Conservation (phyloP, 2,888 invertebrate species). For the Hypomecis punctinalis region DNA sequence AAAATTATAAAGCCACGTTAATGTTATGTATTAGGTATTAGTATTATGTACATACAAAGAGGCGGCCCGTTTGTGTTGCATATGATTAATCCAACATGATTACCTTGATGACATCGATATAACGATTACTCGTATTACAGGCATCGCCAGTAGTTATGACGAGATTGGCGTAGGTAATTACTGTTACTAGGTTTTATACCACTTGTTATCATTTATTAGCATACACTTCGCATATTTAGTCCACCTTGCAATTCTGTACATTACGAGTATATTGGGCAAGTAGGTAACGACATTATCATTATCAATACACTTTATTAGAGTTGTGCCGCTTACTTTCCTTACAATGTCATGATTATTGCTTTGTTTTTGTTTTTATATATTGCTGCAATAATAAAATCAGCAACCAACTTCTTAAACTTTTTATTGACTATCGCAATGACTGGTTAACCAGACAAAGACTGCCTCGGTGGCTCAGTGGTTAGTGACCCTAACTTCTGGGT, state of each 20-base stretch:
- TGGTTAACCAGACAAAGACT: too few relatives aligned
- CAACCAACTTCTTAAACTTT: too few relatives aligned
- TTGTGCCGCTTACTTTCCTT: conserved; percentile 19
- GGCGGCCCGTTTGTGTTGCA: conserved; percentile 27
- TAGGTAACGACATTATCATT: not conserved
- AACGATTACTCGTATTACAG: conserved; percentile 38
- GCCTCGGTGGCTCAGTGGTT: too few relatives aligned
- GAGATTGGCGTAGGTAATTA: conserved; percentile 39
- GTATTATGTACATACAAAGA: not conserved
- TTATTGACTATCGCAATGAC: too few relatives aligned
- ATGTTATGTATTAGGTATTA: conserved; percentile 20
- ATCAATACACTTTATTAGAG: not conserved
- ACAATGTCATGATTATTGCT: not conserved
- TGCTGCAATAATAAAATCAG: too few relatives aligned
- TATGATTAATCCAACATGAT: conserved; percentile 34
- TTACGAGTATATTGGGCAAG: not conserved
- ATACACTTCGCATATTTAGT: not conserved
- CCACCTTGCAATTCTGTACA: not conserved
- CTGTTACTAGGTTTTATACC: conserved; percentile 27
- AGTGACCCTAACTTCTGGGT: too few relatives aligned
- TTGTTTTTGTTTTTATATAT: too few relatives aligned
- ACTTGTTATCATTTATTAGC: conserved; percentile 31
- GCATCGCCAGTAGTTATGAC: conserved; percentile 33
- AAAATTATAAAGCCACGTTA: conserved; percentile 14
- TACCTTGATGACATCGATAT: conserved; percentile 36